These are phyloP conservation scores for Parnassius smintheus DNA, from an alignment of 2,888 invertebrate genomes.

Conservation along the genomic window DNA sequence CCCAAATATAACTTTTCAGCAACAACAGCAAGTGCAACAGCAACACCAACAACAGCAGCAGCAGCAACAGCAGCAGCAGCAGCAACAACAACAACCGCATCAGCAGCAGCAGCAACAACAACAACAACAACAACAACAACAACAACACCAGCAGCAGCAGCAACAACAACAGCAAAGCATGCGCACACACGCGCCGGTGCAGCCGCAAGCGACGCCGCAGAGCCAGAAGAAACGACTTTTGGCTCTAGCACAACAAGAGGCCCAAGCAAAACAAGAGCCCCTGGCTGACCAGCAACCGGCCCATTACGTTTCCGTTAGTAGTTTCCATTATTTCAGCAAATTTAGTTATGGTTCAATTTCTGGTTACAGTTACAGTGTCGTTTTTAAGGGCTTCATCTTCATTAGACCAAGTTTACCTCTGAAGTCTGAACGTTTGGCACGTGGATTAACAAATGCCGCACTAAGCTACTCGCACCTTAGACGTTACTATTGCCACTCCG, in stretches of 20 bases:
- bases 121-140: constrained; percentile 33
- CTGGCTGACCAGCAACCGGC: constrained; percentile 73
- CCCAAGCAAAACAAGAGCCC: constrained; percentile 77
- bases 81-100: constrained; percentile 26
- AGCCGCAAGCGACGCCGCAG: constrained; percentile 79
- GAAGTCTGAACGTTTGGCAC: too few species aligned
- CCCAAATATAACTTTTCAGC: too few species aligned
- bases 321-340: too few species aligned
- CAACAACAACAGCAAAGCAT: constrained; percentile 28
- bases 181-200: constrained; percentile 36
- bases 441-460: too few species aligned
- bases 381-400: too few species aligned
- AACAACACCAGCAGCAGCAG: constrained; percentile 34
- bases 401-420: too few species aligned
- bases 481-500: too few species aligned
- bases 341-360: too few species aligned
- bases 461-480: too few species aligned
- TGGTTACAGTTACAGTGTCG: too few species aligned
- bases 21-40: too few species aligned
- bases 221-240: constrained; percentile 94
- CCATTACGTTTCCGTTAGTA: constrained; percentile 47
- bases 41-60: too few species aligned
- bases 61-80: constrained; percentile 26
- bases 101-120: constrained; percentile 31
- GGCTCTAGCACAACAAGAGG: constrained; percentile 86